Conservation (phyloP, 2,113 vertebrate genomes). For the Aptenodytes patagonicus region DNA sequence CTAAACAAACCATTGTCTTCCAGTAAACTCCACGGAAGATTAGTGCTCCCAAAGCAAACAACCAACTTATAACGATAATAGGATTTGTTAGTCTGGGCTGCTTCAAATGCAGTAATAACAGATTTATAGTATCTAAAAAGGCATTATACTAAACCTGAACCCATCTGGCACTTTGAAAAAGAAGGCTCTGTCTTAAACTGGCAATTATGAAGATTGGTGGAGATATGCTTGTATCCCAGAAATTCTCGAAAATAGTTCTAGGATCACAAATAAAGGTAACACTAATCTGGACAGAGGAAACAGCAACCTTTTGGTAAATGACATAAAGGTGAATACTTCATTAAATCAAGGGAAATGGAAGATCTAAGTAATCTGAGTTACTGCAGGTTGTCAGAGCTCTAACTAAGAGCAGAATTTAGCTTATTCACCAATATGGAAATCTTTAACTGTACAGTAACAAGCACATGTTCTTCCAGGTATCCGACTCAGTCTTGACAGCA, state of each 20-base stretch:
- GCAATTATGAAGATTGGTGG: neutral
- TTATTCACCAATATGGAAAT: neutral
- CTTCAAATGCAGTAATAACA: constrained; percentile 1
- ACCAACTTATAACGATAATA: neutral
- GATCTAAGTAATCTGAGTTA: neutral
- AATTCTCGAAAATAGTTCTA: neutral
- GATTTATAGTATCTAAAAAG: neutral
- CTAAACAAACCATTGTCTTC: neutral
- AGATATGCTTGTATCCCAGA: neutral
- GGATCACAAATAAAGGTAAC: neutral
- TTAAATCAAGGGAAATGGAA: neutral
- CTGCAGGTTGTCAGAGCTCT: neutral
- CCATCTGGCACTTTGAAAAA: neutral
- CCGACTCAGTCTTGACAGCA: neutral
- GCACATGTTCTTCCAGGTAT: neutral
- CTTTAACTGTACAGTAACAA: neutral
- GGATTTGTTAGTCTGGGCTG: constrained; percentile 30
- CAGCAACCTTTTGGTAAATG: neutral
- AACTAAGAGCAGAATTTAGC: neutral
- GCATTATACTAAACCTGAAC: neutral
- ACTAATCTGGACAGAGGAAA: neutral
- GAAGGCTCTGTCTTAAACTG: neutral
- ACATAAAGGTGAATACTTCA: neutral
- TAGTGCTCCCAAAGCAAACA: constrained; percentile 1
- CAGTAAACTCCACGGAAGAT: neutral